phyloP scores from a whole-genome alignment of 2,888 invertebrate genomes.

The Serripes groenlandicus region DNA sequence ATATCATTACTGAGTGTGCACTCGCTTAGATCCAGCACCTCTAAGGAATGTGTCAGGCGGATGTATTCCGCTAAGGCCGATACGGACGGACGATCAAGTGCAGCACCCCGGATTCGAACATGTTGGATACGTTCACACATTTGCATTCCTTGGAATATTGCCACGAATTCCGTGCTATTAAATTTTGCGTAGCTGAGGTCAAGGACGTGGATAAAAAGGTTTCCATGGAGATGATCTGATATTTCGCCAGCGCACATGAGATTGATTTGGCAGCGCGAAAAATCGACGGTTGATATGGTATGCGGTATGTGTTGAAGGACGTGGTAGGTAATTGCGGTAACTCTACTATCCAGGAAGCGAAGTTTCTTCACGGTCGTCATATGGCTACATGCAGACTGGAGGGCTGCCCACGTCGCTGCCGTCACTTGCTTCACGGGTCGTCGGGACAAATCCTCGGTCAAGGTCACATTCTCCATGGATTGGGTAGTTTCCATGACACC shows the following conservation, averaged over 20 bases:
- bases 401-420: slow-evolving; percentile 80
- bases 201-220: slow-evolving; percentile 59
- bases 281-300: slow-evolving; percentile 69
- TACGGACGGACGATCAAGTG: slow-evolving; percentile 89
- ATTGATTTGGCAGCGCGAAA: slow-evolving; percentile 77
- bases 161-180: slow-evolving; percentile 75
- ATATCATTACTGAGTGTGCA: slow-evolving; percentile 76
- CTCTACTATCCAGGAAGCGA: slow-evolving; percentile 72
- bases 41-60: slow-evolving; percentile 72
- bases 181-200: slow-evolving; percentile 74
- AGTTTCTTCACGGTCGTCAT: slow-evolving; percentile 74
- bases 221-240: slow-evolving; percentile 74
- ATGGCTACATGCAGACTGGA: slow-evolving; percentile 76
- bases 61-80: slow-evolving; percentile 75
- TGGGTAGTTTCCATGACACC: slow-evolving; percentile 64
- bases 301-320: slow-evolving; percentile 79
- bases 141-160: slow-evolving; percentile 79
- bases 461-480: slow-evolving; percentile 67
- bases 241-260: slow-evolving; percentile 79
- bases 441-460: slow-evolving; percentile 65
- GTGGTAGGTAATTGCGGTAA: slow-evolving; percentile 76
- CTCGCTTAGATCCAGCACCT: slow-evolving; percentile 77
- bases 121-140: slow-evolving; percentile 87
- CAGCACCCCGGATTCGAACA: slow-evolving; percentile 98
- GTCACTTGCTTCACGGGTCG: slow-evolving; percentile 63